Evolutionary conservation across 2,113 vertebrate species (phyloP), one percentile per base, ranked within the genome.

Genomic region (Taurulus bubalis): DNA sequence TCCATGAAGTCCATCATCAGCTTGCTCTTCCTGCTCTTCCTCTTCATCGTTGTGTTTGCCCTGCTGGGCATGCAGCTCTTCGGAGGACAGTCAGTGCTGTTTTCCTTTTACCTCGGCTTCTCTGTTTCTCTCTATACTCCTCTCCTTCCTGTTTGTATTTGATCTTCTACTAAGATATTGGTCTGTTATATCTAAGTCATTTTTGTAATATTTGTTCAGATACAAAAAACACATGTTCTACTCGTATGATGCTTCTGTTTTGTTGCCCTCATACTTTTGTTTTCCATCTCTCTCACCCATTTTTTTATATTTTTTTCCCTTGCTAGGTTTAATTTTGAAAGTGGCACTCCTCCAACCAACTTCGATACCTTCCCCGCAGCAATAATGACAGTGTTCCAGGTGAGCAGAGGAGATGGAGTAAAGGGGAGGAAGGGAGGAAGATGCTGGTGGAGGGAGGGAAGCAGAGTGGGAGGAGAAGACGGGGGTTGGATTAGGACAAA

Each of bases 1-100:
- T 99, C 98, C 93, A 99, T 99, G 98, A 99, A 99, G 90, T 99
- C 98, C 91, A 99, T 99, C 95, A 98, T 99, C 95, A 98, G 97
- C 89, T 95, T 99, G 93, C 92, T 99, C 70, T 98, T 99, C 94
- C 96, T 99, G 62, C 97, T 99, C 79, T 99, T 99, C 92, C 97
- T 99, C 87, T 99, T 99, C 95, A 99, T 98, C 0, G 97, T 99
- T 1, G 97, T 99, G 90, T 99, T 99, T 34, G 98, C 98, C 86
- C 95, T 99, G 84, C 85, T 98, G 94, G 98, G 98, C 89, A 99
- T 99, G 98, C 98, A 99, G 86, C 97, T 98, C 90, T 98, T 98
- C 1, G 98, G 98, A 49, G 98, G 98, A 95, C 97, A 98, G 97
- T 98, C 87, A 97, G 97, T 97, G 82, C 38, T 53, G 7, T 30